These are phyloP conservation scores for Drosophila demipolita DNA, from an alignment of 2,888 invertebrate species.

Conservation along the genomic window DNA sequence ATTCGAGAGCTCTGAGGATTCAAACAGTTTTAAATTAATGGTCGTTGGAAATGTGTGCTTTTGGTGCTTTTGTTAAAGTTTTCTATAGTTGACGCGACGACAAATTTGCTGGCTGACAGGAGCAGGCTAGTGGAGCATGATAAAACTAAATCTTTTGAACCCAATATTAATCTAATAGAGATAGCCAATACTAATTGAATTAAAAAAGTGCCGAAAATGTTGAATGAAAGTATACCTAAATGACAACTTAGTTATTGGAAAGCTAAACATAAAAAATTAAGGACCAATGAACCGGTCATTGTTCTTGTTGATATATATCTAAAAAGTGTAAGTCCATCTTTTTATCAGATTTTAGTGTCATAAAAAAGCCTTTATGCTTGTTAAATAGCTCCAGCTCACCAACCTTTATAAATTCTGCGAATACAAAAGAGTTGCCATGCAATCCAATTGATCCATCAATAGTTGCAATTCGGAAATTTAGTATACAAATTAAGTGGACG, in stretches of 20 bases:
- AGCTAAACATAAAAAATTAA: neutral
- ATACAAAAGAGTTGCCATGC: neutral
- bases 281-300: neutral
- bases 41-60: neutral
- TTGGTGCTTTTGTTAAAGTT: neutral
- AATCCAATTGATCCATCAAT: neutral
- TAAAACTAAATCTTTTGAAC: neutral
- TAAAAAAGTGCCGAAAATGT: neutral
- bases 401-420: slow-evolving; percentile 3
- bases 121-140: neutral
- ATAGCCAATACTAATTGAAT: neutral
- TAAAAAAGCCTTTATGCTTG: neutral
- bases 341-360: neutral
- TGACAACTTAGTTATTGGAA: neutral
- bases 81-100: neutral
- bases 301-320: neutral
- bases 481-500: slow-evolving; percentile 57
- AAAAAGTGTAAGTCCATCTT: neutral
- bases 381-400: neutral
- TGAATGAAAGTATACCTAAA: no score
- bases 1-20: slow-evolving; percentile 20
- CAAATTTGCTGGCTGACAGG: neutral
- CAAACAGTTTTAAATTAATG: neutral
- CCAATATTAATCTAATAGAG: neutral
- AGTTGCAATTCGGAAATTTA: neutral